Base-by-base conservation (phyloP, 92 coral and sea anemone genomes). In the Phenganax stokvisi region DNA sequence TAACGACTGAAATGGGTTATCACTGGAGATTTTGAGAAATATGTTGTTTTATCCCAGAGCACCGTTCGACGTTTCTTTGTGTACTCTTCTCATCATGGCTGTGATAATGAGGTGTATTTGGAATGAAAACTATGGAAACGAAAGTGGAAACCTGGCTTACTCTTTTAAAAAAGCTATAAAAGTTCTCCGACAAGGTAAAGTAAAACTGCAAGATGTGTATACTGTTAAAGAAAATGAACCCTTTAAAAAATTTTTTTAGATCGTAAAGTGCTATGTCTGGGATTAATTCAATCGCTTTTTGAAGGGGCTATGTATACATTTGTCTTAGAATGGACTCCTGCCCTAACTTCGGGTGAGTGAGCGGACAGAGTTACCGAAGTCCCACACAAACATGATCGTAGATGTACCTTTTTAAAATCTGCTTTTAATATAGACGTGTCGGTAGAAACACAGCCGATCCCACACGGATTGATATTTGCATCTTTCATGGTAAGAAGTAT, bases 261-360 rank as follows among this genome's bases (percentile, higher is more conserved):
- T 77, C 88, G 93, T 17, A 88, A 85, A 72, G 90, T 93, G 6
- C 75, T 91, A 12, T 91, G 92, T 58, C 88, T 93, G 67, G 97
- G 97, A 54, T 71, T 93, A 85, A 93, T 91, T 28, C 97, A 93
- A 81, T 91, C 97, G 0, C 76, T 93, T 81, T 93, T 93, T 86
- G 97, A 93, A 78, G 97, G 97, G 51, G 90, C 97, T 13, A 93
- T 93, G 97, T 93, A 93, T 74, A 89, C 93, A 1, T 93, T 93
- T 75, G 97, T 91, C n/a, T 79, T 93, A 60, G 93, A 93, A 81
- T 93, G 97, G 97, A 93, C 97, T 4, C 97, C 97, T 15, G 93
- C 97, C 9, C 90, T 93, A 0, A 91, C 97, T 17, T 91, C 93
- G 61, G 93, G 97, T 93, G 80, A 37, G 77, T 61, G 15, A 56